A percentile compares a stretch with the other conserved stretches of the same genome.
phyloP scores from a whole-genome alignment of 35 echinoderm and acorn worm species.

The Anneissia japonica region DNA sequence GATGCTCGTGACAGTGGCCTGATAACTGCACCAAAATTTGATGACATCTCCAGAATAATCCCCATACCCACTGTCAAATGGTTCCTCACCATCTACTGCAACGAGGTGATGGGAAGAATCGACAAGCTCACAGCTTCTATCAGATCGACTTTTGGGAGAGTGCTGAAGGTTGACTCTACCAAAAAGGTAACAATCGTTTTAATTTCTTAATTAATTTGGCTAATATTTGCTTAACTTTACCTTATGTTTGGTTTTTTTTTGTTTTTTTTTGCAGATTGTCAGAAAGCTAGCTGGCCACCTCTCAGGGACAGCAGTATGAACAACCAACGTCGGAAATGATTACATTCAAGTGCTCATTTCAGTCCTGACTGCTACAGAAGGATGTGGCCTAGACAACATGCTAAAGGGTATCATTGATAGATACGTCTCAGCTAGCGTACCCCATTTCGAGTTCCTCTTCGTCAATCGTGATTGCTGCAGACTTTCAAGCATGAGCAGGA shows the following conservation, averaged over 20 bases:
- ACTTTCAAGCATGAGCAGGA: background rate
- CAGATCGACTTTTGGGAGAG: background rate
- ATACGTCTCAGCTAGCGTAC: background rate
- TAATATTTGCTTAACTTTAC: no score
- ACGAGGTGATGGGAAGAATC: background rate
- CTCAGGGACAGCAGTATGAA: background rate
- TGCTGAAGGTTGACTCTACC: background rate
- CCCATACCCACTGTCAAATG: background rate
- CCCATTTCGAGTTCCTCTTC: constrained; percentile 29
- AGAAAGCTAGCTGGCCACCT: background rate
- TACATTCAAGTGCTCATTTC: background rate
- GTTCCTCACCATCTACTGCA: background rate
- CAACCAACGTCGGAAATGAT: background rate
- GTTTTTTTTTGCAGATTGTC: background rate
- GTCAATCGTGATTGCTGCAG: constrained; percentile 61
- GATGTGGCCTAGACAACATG: background rate
- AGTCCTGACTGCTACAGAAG: background rate
- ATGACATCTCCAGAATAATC: background rate
- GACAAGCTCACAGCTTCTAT: background rate
- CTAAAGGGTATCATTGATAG: background rate
- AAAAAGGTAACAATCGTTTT: background rate
- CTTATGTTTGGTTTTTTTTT: no score
- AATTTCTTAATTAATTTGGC: no score
- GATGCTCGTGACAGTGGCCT: background rate
- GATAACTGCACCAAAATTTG: background rate